Evolutionary conservation across 2,113 vertebrate genomes (phyloP).

Genomic region (Muntiacus reevesi): DNA sequence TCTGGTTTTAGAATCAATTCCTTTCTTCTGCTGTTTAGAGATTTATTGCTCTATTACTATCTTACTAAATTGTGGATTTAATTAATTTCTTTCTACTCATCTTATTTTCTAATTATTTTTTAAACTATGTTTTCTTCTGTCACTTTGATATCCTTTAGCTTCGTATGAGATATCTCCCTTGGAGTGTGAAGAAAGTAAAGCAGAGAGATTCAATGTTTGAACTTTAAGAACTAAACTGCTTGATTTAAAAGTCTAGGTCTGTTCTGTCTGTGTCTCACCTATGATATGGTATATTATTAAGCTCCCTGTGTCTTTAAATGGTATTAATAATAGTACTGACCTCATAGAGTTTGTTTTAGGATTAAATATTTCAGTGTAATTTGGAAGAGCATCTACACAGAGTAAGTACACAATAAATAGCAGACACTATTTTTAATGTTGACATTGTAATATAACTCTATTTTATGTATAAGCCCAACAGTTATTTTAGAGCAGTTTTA

Average conservation of each 20-base stretch:
- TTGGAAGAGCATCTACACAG: background rate
- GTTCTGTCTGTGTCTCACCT: background rate
- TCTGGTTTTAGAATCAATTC: background rate
- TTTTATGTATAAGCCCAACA: background rate
- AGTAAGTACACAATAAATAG: background rate
- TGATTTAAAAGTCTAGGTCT: background rate
- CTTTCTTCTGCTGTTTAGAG: background rate
- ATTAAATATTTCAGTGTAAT: background rate
- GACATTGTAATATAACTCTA: background rate
- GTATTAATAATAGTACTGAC: background rate
- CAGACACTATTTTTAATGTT: background rate
- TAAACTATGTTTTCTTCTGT: background rate
- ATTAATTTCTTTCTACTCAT: background rate
- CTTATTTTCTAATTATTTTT: background rate
- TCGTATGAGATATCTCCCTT: background rate
- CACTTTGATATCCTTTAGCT: slow-evolving; percentile 6
- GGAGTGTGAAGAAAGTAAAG: background rate
- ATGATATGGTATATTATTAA: background rate
- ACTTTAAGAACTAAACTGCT: background rate
- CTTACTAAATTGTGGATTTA: background rate
- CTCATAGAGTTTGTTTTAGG: background rate
- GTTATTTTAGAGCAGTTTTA: background rate
- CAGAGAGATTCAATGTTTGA: background rate
- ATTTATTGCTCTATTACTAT: background rate
- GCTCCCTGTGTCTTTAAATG: background rate